Percentiles rank a stretch among this genome's conserved stretches.
Conservation (phyloP, 2,888 invertebrate genomes). For the Congeria kusceri region DNA sequence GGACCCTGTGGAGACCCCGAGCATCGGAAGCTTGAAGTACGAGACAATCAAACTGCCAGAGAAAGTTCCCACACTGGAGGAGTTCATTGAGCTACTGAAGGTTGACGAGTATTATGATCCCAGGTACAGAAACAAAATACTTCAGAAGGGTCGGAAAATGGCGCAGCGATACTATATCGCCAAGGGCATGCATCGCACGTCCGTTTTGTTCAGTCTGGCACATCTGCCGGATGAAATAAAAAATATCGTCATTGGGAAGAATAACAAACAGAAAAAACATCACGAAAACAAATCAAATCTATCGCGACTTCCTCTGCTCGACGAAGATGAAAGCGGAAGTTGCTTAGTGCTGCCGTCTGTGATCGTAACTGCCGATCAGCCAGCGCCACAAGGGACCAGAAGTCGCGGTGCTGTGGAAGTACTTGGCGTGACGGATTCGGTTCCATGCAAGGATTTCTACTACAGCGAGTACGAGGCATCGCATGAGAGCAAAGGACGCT, state of each 20-base stretch:
- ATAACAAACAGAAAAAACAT: not conserved
- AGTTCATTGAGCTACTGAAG: constrained; percentile 41
- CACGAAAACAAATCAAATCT: constrained; percentile 11
- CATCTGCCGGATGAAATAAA: constrained; percentile 22
- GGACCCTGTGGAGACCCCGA: not conserved
- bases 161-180: constrained; percentile 49
- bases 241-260: not conserved
- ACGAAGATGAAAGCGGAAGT: constrained; percentile 14
- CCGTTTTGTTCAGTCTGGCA: constrained; percentile 19
- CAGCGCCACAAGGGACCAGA: not conserved
- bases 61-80: constrained; percentile 51
- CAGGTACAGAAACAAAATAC: constrained; percentile 38
- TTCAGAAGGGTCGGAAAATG: constrained; percentile 38
- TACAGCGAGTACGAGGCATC: not conserved
- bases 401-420: constrained; percentile 32
- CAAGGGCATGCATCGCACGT: constrained; percentile 24
- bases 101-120: constrained; percentile 55
- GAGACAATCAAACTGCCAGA: constrained; percentile 49
- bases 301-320: constrained; percentile 30
- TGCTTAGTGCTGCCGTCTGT: not conserved
- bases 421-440: constrained; percentile 56
- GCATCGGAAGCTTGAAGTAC: constrained; percentile 6
- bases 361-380: not conserved
- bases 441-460: constrained; percentile 53
- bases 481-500: not conserved